Percentiles rank a stretch among this genome's conserved stretches.
phyloP scores from a whole-genome alignment of 2,888 invertebrate species.

The Agrotis ipsilon region DNA sequence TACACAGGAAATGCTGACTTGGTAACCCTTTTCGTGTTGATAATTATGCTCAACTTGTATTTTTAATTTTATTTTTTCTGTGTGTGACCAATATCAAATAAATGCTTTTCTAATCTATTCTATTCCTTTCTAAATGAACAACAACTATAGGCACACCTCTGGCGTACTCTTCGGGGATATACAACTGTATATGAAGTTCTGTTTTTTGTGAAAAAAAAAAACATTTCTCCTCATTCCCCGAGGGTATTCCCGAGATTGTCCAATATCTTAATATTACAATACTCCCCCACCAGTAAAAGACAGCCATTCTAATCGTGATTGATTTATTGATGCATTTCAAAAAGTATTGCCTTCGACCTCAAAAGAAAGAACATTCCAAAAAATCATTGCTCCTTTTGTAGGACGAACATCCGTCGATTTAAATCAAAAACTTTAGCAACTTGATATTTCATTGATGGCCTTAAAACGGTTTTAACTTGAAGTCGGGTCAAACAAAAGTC shows the following conservation, averaged over 20 bases:
- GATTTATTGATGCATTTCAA: constrained; percentile 58
- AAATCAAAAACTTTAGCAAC: constrained; percentile 65
- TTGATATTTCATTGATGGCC: constrained; percentile 63
- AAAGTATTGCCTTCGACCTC: constrained; percentile 40
- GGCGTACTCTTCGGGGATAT: background rate
- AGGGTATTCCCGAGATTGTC: background rate
- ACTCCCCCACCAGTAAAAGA: constrained; percentile 34
- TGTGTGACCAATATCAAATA: too few relatives aligned
- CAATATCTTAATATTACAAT: constrained; percentile 32
- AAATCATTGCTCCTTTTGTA: constrained; percentile 46
- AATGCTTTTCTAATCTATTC: too few relatives aligned
- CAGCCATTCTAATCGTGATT: constrained; percentile 36
- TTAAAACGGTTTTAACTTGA: constrained; percentile 64
- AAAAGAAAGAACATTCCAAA: constrained; percentile 31
- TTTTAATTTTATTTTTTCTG: too few relatives aligned
- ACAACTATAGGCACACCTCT: too few relatives aligned
- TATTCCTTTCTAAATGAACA: too few relatives aligned
- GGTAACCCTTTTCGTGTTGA: too few relatives aligned
- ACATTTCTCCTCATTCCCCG: background rate
- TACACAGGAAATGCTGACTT: too few relatives aligned
- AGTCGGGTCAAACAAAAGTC: constrained; percentile 64
- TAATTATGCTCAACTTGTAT: too few relatives aligned
- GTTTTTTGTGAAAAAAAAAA: background rate
- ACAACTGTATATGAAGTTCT: background rate
- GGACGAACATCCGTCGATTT: constrained; percentile 55